A percentile compares a stretch with the other conserved stretches of the same genome.
Evolutionary conservation across 2,113 vertebrate genomes (phyloP).

Genomic region (Coptodon rendalli): DNA sequence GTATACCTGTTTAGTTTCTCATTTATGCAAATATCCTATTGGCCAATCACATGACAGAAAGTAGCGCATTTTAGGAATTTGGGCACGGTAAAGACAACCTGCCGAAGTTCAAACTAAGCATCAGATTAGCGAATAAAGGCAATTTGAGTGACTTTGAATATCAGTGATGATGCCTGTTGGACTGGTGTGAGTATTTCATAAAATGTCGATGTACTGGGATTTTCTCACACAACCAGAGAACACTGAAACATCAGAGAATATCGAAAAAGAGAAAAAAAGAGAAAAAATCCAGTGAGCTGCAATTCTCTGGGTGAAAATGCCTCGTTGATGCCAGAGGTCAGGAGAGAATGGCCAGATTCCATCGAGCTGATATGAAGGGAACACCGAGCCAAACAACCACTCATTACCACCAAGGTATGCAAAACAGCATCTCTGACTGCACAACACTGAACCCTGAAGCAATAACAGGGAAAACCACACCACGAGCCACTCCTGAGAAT

Average conservation of each 20-base stretch:
- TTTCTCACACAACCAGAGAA: not conserved
- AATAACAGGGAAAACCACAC: not conserved
- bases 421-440: not conserved
- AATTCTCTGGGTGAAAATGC: not conserved
- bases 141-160: not conserved
- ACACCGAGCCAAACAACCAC: not conserved
- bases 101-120: not conserved
- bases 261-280: not conserved
- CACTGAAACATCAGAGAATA: not conserved
- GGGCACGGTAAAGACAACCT: not conserved
- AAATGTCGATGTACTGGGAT: not conserved
- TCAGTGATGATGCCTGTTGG: not conserved
- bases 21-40: not conserved
- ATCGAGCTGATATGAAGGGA: not conserved
- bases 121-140: not conserved
- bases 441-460: not conserved
- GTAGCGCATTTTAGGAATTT: not conserved
- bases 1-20: not conserved
- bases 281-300: not conserved
- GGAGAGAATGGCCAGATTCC: not conserved
- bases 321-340: not conserved
- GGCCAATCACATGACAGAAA: not conserved
- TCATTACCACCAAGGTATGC: not conserved
- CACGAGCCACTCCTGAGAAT: not conserved
- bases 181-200: fast-evolving